Percentiles rank a stretch among this genome's conserved stretches.
These are phyloP conservation scores for Deroplatys truncata DNA, from an alignment of 2,888 invertebrate species.

Conservation along the genomic window DNA sequence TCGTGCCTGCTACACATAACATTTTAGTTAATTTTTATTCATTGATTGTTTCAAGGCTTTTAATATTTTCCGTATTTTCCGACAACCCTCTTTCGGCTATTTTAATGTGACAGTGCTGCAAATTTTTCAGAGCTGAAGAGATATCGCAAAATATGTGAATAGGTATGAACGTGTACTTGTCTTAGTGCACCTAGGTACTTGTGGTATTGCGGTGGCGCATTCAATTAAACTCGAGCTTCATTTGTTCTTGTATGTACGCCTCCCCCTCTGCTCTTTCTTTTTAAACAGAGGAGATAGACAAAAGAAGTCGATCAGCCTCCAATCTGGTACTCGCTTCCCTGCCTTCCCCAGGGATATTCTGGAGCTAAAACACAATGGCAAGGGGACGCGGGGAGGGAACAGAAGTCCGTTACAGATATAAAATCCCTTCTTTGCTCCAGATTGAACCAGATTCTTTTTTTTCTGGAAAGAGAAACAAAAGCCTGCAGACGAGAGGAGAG, in stretches of 20 bases:
- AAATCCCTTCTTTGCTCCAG: background rate
- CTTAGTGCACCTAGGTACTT: background rate
- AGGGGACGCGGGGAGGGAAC: background rate
- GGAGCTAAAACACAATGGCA: background rate
- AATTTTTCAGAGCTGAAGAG: no score
- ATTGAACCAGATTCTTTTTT: constrained; percentile 2
- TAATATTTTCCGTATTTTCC: no score
- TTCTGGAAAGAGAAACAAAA: background rate
- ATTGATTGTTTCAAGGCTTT: no score
- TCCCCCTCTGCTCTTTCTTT: background rate
- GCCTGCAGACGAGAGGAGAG: background rate
- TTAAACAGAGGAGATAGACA: background rate
- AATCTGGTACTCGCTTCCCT: background rate
- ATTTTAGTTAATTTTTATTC: no score
- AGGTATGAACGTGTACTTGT: background rate
- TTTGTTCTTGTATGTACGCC: background rate
- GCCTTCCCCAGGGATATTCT: background rate
- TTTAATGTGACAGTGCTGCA: no score
- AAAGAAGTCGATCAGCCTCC: background rate
- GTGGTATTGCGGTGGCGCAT: background rate
- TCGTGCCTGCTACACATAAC: no score
- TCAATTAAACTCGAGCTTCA: background rate
- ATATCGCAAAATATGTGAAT: no score
- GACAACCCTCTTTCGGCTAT: no score
- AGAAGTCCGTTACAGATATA: constrained; percentile 4